Conservation (phyloP, 2,888 invertebrate genomes). For the Leptinotarsa juncta region DNA sequence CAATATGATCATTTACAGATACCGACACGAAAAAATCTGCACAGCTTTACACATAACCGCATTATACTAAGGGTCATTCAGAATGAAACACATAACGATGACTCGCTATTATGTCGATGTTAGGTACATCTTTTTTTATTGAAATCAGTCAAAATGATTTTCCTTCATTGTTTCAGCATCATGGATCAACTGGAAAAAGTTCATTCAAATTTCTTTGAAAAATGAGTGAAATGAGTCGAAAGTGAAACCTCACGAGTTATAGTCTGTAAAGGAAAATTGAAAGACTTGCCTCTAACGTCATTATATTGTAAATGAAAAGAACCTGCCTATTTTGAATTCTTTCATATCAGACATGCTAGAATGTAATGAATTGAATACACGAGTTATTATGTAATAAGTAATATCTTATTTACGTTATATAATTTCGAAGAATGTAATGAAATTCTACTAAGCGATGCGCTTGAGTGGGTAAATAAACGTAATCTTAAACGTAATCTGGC, state of each 20-base stretch:
- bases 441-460: background rate
- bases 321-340: conserved; percentile 7
- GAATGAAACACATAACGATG: too few species aligned
- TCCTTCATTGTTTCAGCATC: too few species aligned
- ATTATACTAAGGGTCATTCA: too few species aligned
- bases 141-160: too few species aligned
- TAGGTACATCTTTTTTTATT: too few species aligned
- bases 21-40: too few species aligned
- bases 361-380: background rate
- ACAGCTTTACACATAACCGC: too few species aligned
- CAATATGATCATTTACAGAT: too few species aligned
- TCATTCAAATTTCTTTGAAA: too few species aligned
- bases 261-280: background rate
- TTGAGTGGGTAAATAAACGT: background rate
- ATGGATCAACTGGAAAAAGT: too few species aligned
- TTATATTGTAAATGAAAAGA: background rate
- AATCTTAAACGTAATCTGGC: background rate
- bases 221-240: background rate
- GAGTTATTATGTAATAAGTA: conserved; percentile 2
- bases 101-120: too few species aligned
- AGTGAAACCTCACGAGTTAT: background rate
- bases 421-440: background rate
- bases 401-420: conserved; percentile 11
- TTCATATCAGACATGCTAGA: background rate
- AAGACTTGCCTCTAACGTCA: background rate